phyloP scores from a whole-genome alignment of 2,888 invertebrate species.

The Desoria tigrina region DNA sequence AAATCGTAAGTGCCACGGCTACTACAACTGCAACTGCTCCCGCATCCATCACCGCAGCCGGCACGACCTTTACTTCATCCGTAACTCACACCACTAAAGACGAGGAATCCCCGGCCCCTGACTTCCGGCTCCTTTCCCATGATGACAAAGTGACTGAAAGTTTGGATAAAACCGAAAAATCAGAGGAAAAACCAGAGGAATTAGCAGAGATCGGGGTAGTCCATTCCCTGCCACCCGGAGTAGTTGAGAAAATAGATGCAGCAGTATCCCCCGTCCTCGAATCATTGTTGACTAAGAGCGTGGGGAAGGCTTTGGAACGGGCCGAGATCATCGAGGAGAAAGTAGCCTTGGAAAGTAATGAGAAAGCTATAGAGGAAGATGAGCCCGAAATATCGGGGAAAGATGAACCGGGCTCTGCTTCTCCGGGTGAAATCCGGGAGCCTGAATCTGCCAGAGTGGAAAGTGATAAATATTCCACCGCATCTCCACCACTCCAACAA shows the following conservation, averaged over 20 bases:
- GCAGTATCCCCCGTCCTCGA: slow-evolving; percentile 40
- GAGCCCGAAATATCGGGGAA: too few species aligned
- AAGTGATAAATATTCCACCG: slow-evolving; percentile 11
- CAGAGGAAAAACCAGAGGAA: neutral
- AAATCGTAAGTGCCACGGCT: neutral
- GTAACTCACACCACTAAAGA: slow-evolving; percentile 19
- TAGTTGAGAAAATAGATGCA: slow-evolving; percentile 39
- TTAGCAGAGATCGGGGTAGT: neutral
- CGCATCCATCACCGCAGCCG: neutral
- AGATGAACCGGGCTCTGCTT: neutral
- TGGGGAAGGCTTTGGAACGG: slow-evolving; percentile 10
- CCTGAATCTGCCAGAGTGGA: slow-evolving; percentile 13
- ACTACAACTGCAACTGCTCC: neutral
- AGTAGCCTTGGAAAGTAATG: neutral
- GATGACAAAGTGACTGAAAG: neutral
- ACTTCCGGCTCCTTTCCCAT: neutral
- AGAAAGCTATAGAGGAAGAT: neutral
- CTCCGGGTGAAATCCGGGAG: neutral
- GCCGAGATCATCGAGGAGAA: neutral
- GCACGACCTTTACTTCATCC: neutral
- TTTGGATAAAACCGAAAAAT: too few species aligned
- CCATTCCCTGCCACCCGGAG: slow-evolving; percentile 1
- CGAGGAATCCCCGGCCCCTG: slow-evolving; percentile 9
- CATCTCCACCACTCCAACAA: slow-evolving; percentile 4
- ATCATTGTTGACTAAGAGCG: slow-evolving; percentile 32